These are phyloP conservation scores for Notoglanidium macrostoma DNA, from an alignment of 2,797 vertebrate species.

Conservation along the genomic window DNA sequence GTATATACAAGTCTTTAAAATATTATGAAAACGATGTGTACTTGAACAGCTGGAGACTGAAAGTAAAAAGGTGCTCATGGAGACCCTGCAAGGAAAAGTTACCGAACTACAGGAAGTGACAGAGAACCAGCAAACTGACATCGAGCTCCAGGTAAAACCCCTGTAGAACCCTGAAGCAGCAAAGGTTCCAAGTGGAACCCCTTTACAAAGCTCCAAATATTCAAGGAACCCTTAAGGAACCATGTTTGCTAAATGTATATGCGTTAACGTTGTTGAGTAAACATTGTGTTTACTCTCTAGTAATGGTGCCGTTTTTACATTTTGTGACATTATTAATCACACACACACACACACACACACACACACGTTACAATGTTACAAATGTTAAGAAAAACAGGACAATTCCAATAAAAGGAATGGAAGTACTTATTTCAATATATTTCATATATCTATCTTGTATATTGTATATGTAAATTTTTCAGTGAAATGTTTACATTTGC, in stretches of 20 bases:
- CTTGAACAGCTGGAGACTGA: constrained; percentile 82
- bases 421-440: no score
- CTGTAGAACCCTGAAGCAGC: background rate
- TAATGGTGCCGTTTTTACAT: background rate
- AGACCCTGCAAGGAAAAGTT: constrained; percentile 84
- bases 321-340: no score
- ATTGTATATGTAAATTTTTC: no score
- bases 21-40: background rate
- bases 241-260: background rate
- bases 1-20: no score
- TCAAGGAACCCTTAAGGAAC: background rate
- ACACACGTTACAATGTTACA: no score
- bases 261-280: background rate
- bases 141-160: constrained; percentile 87
- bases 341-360: no score
- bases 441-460: no score
- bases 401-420: no score
- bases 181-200: background rate
- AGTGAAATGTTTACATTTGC: background rate
- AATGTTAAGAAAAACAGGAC: no score
- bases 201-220: background rate
- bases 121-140: constrained; percentile 81
- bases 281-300: background rate
- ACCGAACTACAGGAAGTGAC: constrained; percentile 82
- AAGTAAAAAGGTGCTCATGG: constrained; percentile 80